Evolutionary conservation across 64 coral and sea anemone genomes (phyloP), one percentile per base, ranked within the genome.

Genomic region (Porites australiensis): DNA sequence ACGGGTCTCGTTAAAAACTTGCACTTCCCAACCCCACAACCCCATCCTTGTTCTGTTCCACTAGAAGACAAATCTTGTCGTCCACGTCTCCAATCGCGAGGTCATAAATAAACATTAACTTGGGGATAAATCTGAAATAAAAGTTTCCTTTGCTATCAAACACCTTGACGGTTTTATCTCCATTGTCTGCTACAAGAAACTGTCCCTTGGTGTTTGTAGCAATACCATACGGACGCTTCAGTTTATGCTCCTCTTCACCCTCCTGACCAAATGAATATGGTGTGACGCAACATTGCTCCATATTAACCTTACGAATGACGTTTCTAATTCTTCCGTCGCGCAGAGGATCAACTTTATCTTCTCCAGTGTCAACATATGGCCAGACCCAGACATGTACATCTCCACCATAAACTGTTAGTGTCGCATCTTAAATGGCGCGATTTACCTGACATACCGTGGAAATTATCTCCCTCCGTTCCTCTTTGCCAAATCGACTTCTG

Each of bases 141-240:
- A 94, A 89, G 16, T 94, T 75, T 2, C 92, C 92, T 14, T 19
- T 82, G n/a, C 20, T 86, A 65, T 71, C 68, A 79, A 93, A 93
- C 3, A 93, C 52, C 79, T 93, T 93, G 3, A 93, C 54, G 2
- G n/a, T 82, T 9, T 58, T 8, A 46, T 81, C 20, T 4, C 19
- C 62, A 15, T 18, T 59, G 20, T 93, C 75, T 48, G 44, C 84
- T 44, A 93, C 75, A 60, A 93, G 88, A 70, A 82, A 88, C 23
- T 88, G 62, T 3, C 86, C 75, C 11, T 53, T 13, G 2, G 92
- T 20, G 58, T 88, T 93, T 16, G 86, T 80, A 58, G 73, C 46
- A 55, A 93, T 82, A 16, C 60, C 20, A 5, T 4, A 1, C 48
- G 92, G 83, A 13, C 22, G 0, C 8, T 63, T 27, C 54, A 88